These are phyloP conservation scores for Hippocampus zosterae DNA, from an alignment of 2,113 vertebrate genomes.

Conservation along the genomic window DNA sequence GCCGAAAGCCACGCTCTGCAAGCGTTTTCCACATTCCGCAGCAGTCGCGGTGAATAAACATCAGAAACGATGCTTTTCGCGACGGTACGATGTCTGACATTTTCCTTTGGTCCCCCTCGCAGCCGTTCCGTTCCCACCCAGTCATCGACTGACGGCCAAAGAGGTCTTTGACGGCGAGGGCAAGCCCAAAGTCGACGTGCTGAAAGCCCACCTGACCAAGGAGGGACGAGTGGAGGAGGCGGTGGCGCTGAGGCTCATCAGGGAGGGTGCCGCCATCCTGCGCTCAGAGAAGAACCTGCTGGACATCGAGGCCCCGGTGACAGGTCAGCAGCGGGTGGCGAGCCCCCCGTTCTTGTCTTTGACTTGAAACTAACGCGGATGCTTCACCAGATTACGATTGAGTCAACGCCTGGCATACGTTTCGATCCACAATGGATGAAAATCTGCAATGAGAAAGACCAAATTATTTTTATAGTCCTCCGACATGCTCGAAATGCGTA, in stretches of 20 bases:
- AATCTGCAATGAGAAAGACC: too few species aligned
- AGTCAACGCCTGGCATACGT: too few species aligned
- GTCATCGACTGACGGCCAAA: conserved; percentile 94
- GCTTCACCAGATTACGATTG: too few species aligned
- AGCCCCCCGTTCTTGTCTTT: not conserved
- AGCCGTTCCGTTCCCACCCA: conserved; percentile 98
- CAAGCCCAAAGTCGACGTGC: conserved; percentile 94
- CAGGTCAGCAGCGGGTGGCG: conserved; percentile 72
- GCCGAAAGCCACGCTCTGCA: not conserved
- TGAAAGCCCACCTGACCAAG: conserved; percentile 98
- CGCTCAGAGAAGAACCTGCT: conserved; percentile 93
- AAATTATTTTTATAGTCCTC: too few species aligned
- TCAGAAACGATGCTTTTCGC: not conserved
- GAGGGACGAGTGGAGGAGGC: conserved; percentile 94
- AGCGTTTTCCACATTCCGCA: not conserved
- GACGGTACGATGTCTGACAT: not conserved
- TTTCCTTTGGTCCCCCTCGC: conserved; percentile 21
- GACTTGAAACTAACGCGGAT: not conserved
- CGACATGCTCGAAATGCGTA: too few species aligned
- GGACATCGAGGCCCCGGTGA: conserved; percentile 97
- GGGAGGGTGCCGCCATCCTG: conserved; percentile 90
- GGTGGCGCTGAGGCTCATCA: conserved; percentile 91
- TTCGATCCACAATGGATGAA: too few species aligned
- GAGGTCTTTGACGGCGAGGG: conserved; percentile 98
- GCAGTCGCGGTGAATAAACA: not conserved